A percentile compares a stretch with the other conserved stretches of the same genome.
Conservation (phyloP, 2,797 vertebrate species). For the Tangara arthus region DNA sequence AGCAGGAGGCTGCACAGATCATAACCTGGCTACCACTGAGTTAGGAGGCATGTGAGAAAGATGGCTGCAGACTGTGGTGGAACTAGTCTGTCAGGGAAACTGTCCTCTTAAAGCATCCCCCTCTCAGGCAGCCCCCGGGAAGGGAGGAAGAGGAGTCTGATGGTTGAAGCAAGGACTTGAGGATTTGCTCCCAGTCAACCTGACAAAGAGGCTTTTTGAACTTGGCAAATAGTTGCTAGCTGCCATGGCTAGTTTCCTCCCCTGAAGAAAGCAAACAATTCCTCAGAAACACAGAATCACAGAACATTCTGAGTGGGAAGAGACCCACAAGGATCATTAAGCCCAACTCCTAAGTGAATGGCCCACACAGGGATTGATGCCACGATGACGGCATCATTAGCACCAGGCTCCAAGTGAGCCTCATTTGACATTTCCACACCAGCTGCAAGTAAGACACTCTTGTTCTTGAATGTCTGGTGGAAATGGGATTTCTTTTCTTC, state of each 20-base stretch:
- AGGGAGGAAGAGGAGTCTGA: not conserved
- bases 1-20: not conserved
- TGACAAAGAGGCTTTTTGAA: not conserved
- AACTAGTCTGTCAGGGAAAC: not conserved
- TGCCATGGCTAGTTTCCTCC: not conserved
- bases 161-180: not conserved
- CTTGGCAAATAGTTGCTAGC: not conserved
- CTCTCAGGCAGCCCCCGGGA: not conserved
- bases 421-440: not conserved
- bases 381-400: fast-evolving
- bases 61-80: not conserved
- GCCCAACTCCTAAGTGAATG: not conserved
- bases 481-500: not conserved
- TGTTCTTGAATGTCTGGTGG: not conserved
- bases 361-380: not conserved
- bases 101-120: not conserved
- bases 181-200: not conserved
- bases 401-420: not conserved
- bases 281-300: not conserved
- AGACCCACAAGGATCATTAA: not conserved
- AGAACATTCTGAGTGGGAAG: not conserved
- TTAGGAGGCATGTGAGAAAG: not conserved
- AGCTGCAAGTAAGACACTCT: not conserved
- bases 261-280: not conserved
- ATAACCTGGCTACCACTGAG: not conserved